Conservation (phyloP, 1,140 invertebrate species). For the Panonychus citri region DNA sequence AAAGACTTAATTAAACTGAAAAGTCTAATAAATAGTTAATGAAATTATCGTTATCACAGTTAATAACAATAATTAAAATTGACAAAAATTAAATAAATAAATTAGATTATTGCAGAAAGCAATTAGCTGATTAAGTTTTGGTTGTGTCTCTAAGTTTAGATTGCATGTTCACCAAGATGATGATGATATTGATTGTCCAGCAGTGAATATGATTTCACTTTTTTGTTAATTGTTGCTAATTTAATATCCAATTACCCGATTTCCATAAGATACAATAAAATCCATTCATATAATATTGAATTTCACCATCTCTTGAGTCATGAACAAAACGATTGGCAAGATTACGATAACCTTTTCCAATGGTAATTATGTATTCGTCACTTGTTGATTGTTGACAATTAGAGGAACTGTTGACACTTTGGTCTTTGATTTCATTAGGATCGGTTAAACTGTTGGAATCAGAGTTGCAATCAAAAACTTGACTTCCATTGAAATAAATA, state of each 20-base stretch:
- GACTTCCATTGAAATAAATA: conserved; percentile 15
- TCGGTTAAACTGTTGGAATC: conserved; percentile 1
- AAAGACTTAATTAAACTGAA: too few relatives aligned
- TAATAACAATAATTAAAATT: too few relatives aligned
- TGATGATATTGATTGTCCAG: too few relatives aligned
- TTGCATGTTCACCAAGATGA: too few relatives aligned
- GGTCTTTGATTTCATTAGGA: not conserved
- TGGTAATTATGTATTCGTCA: conserved; percentile 27
- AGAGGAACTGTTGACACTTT: too few relatives aligned
- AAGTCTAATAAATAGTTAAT: too few relatives aligned
- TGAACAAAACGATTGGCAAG: conserved; percentile 31
- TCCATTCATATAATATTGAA: not conserved
- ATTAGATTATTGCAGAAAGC: too few relatives aligned
- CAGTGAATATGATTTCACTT: not conserved
- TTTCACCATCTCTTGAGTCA: conserved; percentile 3
- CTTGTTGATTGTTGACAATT: too few relatives aligned
- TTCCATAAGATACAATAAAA: conserved; percentile 4
- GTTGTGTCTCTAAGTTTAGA: too few relatives aligned
- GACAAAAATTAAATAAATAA: too few relatives aligned
- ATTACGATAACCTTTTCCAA: conserved; percentile 58
- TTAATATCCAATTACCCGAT: conserved; percentile 3
- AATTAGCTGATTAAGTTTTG: too few relatives aligned
- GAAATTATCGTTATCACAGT: too few relatives aligned
- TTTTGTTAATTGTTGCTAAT: not conserved
- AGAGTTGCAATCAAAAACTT: conserved; percentile 1